Base-by-base conservation (phyloP, 2,888 invertebrate species). In the Dioctria rufipes region DNA sequence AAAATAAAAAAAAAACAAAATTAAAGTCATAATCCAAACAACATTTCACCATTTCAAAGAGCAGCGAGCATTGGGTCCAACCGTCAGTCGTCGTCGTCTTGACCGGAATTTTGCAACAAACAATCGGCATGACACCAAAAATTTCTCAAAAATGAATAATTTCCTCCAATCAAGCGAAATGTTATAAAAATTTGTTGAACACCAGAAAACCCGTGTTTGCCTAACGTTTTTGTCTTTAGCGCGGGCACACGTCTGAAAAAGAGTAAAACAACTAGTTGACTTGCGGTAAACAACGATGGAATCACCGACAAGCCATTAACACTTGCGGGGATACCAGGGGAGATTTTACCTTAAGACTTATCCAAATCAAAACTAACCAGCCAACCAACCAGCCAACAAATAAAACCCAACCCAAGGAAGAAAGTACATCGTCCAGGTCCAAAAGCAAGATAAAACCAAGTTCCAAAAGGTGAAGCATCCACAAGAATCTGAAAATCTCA, bases 121-220 rank as follows among this genome's bases (percentile, higher is more conserved):
- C 25, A 54, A 13, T 63, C 4, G 65, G 46, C 46, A 8, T 46
- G 6, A 13, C 37, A 39, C 46, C 42, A 25, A 75, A 13, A 75
- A 75, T 60, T 61, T 60, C 42, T 60, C 60, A 54, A 75, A 60
- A 60, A 75, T 75, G 58, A 75, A 75, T 75, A 75, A 75, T 61
- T 75, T 75, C 75, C 51, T 39, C 71, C 54, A 61, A 61, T 75
- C 75, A 60, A 61, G 9, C 8, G 43, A 60, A 75, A 75, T 60
- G 75, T 75, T 67, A 65, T 66, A 66, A 79, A 79, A 79, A 79
- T 79, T 79, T 79, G 79, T 79, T 43, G 79, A 67, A 79, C 79
- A 79, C 13, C 54, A 4, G 11, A 58, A 78, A 60, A 79, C 79
- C 79, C 40, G 79, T 79, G 79, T 79, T 79, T 79, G 79, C 78